A percentile compares a stretch with the other conserved stretches of the same genome.
These are phyloP conservation scores for Hyperoplus lanceolatus DNA, from an alignment of 2,797 vertebrate genomes.

Conservation along the genomic window DNA sequence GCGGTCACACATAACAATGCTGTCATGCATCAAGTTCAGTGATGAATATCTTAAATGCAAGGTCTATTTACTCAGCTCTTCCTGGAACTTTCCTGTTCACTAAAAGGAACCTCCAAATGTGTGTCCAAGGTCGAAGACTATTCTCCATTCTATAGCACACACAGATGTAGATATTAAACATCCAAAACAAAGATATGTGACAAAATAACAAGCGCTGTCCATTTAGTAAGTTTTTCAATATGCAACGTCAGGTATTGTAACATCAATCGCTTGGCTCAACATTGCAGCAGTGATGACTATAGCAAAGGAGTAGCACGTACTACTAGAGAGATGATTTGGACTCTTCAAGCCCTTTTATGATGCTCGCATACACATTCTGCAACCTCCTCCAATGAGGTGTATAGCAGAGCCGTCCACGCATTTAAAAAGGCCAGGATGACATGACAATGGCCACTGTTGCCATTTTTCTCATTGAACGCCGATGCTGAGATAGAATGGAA, in stretches of 20 bases:
- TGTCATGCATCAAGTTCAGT: not conserved
- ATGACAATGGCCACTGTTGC: slow-evolving; percentile 9
- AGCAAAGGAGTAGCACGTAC: no score
- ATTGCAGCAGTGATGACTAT: no score
- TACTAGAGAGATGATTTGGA: no score
- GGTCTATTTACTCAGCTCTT: not conserved
- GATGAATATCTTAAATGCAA: not conserved
- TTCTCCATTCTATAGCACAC: not conserved
- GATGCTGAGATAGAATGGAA: slow-evolving; percentile 53
- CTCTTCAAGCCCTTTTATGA: slow-evolving; percentile 26
- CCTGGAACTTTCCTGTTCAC: not conserved
- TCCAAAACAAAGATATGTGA: not conserved
- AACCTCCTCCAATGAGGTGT: slow-evolving; percentile 34
- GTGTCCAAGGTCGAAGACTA: not conserved
- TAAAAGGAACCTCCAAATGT: not conserved
- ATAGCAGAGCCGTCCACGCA: slow-evolving; percentile 27
- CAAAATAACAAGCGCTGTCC: no score
- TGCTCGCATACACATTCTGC: slow-evolving; percentile 23
- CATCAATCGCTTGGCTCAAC: no score
- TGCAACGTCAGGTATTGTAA: no score
- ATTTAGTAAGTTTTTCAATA: no score
- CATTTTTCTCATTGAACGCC: slow-evolving; percentile 64
- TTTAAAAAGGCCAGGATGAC: slow-evolving; percentile 40
- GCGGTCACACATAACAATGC: not conserved
- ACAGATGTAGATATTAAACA: not conserved